Evolutionary conservation across 37 sponge, comb jelly and placozoan genomes (phyloP), one percentile per base, ranked within the genome.

Genomic region (Aphrocallistes beatrix): DNA sequence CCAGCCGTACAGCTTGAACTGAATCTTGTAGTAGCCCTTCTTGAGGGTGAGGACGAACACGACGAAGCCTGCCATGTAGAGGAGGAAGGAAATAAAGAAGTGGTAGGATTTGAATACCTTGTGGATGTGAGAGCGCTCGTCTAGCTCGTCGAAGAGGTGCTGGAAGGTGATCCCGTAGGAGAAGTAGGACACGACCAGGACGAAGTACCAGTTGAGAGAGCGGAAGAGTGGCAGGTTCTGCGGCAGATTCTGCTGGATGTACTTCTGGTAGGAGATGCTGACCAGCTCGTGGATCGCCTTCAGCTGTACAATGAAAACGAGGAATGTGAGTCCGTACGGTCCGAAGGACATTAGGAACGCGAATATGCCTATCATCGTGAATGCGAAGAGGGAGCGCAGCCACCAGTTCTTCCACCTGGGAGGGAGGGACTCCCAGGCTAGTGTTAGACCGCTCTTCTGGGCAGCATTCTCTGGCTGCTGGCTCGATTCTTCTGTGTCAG

Each of bases 1-100:
- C 98, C 98, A 97, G 13, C 87, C 94, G 87, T 94, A 94, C 92
- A 94, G 87, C 32, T 87, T 81, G 86, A 95, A 95, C 88, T 95
- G 96, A 0, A 87, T 88, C 81, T 69, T 82, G 87, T 95, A 95
- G 47, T 47, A 86, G 36, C 85, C 96, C 82, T 90, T 93, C 88
- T 95, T 87, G 0, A 95, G 88, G 0, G 94, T 93, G 81, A 93
- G 85, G 37, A 95, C 96, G 87, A 95, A 95, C 84, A 93, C 30
- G 21, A 95, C 90, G 87, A 95, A 93, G 0, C 93, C 93, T 47
- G 82, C 69, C 9, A 94, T 42, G 83, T 96, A 96, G 51, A 96
- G 42, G 39, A 84, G 82, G 84, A 92, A 92, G 39, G 90, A 96
- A 39, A 92, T 91, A 51, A 96, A 83, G 28, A 87, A 90, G 51